Conservation (phyloP, 2,888 invertebrate species). For the Yponomeuta plumbellus region DNA sequence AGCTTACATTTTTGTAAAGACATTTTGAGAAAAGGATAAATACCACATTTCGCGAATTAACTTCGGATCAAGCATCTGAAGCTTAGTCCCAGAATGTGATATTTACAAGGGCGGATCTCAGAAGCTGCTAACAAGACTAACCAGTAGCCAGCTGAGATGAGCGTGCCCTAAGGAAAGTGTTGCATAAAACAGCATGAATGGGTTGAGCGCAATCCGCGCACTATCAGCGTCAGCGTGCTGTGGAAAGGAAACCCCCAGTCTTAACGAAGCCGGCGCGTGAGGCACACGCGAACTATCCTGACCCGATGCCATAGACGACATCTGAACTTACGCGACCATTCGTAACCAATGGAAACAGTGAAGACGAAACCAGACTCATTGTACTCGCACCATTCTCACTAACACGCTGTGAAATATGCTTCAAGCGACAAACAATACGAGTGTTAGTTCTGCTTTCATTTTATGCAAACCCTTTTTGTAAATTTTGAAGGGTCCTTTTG, state of each 20-base stretch:
- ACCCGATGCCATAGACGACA: constrained; percentile 54
- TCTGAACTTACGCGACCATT: constrained; percentile 63
- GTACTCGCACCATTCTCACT: constrained; percentile 49
- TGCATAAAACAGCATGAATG: constrained; percentile 13
- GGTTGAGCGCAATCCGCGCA: constrained; percentile 5
- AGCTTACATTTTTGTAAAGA: too few relatives aligned
- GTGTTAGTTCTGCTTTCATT: constrained; percentile 72
- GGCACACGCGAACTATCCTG: constrained; percentile 63
- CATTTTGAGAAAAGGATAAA: too few relatives aligned
- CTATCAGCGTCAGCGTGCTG: constrained; percentile 39
- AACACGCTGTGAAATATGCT: constrained; percentile 66
- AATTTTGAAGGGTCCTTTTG: neutral
- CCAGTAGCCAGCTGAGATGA: neutral
- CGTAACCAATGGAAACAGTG: constrained; percentile 67
- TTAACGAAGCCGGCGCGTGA: constrained; percentile 63
- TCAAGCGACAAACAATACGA: constrained; percentile 60
- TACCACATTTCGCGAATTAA: too few relatives aligned
- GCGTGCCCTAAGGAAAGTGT: neutral
- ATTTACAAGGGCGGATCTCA: too few relatives aligned
- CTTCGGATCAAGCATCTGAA: too few relatives aligned
- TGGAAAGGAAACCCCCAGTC: constrained; percentile 70
- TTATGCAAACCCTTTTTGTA: constrained; percentile 26
- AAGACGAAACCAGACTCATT: constrained; percentile 63
- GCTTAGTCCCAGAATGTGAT: too few relatives aligned
- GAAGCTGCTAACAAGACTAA: neutral